Evolutionary conservation across 1,140 invertebrate genomes (phyloP).

Genomic region (Magallana ariakensis): DNA sequence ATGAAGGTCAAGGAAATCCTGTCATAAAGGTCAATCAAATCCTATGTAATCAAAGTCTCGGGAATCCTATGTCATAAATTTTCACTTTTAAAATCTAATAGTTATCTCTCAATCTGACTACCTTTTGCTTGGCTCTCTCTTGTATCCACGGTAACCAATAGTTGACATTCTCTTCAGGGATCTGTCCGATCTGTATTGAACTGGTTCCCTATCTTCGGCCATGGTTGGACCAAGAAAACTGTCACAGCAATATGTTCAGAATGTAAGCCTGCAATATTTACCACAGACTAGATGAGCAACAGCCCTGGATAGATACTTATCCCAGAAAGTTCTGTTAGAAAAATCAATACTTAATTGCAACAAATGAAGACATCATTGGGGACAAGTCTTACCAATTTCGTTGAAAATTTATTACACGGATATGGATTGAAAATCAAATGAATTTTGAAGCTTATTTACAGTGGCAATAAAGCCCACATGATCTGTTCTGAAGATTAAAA

Average conservation of each 20-base stretch:
- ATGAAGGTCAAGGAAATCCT: too few relatives aligned
- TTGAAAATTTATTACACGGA: neutral
- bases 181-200: too few relatives aligned
- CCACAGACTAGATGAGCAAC: neutral
- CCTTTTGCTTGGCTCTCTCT: conserved; percentile 36
- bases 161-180: conserved; percentile 32
- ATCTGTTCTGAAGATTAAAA: neutral
- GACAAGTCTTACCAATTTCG: neutral
- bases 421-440: neutral
- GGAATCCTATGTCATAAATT: too few relatives aligned
- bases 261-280: neutral
- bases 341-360: conserved; percentile 22
- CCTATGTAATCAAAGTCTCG: too few relatives aligned
- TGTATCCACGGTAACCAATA: conserved; percentile 4
- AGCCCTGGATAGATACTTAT: neutral
- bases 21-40: too few relatives aligned
- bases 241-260: neutral
- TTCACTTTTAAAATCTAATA: too few relatives aligned
- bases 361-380: neutral
- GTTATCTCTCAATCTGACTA: neutral
- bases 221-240: neutral
- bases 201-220: neutral
- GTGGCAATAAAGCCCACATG: too few relatives aligned
- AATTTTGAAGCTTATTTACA: neutral
- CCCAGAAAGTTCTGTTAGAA: neutral